Evolutionary conservation across 2,113 vertebrate species (phyloP), one percentile per base, ranked within the genome.

Genomic region (Tauraco erythrolophus): DNA sequence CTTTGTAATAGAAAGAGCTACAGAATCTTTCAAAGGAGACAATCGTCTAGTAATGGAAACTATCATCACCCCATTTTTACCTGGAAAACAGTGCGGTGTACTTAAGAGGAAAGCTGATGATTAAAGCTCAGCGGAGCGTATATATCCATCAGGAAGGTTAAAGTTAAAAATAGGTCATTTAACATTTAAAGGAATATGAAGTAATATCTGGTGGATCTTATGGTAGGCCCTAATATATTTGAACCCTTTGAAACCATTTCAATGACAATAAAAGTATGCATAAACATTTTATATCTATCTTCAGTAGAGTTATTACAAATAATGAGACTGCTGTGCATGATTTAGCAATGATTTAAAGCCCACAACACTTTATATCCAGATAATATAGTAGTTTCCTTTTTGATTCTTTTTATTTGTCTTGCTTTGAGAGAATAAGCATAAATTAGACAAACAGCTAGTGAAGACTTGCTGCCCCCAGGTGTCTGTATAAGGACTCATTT

Each of bases 381-480:
- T 58, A 93, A 28, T 8, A 1, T 31, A 58, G 5, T 69, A 1
- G 2, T 72, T 78, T 71, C 17, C 31, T 37, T 87, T 80, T 85
- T 30, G 31, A 89, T 56, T 41, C 50, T 35, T 82, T 57, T 57
- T 60, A 41, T 28, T 58, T 80, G 14, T 43, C 62, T 93, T 90
- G n/a, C 60, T 92, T 83, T 45, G 43, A 94, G 76, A 89, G 24
- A 97, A 51, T 51, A 74, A 69, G 13, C 4, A 1, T 64, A 50
- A 84, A 71, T 89, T 91, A 89, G 51, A 90, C 61, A 61, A 56
- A 54, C 2, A 17, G 39, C 68, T 9, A 51, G 41, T 92, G 80
- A 97, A 91, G 68, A 90, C 39, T 68, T 97, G 94, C 92, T 97
- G 95, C 96, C 96, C 90, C 76, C 97, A 88, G 60, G 92, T 95